Conservation (phyloP, 1,140 invertebrate genomes). For the Cardiocondyla obscurior region DNA sequence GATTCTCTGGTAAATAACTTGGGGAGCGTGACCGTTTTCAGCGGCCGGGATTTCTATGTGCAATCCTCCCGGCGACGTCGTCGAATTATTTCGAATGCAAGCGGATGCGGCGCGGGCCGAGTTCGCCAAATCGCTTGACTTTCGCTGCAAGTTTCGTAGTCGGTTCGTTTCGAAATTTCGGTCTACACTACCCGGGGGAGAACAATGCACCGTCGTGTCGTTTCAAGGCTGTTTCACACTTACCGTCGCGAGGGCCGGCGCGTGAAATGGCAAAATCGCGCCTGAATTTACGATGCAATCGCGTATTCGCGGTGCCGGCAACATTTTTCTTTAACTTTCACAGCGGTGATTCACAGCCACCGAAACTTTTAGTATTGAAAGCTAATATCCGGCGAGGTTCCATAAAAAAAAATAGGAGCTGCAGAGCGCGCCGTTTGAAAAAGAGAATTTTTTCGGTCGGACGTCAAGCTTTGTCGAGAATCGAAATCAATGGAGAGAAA, state of each 20-base stretch:
- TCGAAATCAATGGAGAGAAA: not conserved
- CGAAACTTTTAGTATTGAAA: not conserved
- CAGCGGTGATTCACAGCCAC: conserved; percentile 4
- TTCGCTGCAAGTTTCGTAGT: conserved; percentile 45
- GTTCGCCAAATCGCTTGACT: conserved; percentile 35
- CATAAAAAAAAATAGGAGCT: not conserved
- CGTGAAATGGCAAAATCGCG: not conserved
- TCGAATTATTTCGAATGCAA: conserved; percentile 35
- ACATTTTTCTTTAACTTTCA: not conserved
- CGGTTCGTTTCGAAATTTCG: conserved; percentile 44
- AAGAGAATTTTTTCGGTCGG: not conserved
- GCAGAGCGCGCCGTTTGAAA: not conserved
- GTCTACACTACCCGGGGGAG: not conserved
- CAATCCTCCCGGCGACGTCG: not conserved
- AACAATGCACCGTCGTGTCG: conserved; percentile 40
- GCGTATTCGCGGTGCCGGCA: not conserved
- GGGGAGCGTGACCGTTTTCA: conserved; percentile 6
- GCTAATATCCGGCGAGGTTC: not conserved
- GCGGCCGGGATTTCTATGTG: not conserved
- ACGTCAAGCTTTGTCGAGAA: not conserved
- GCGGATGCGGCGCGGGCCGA: conserved; percentile 3
- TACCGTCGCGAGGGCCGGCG: not conserved
- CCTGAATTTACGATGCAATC: conserved; percentile 28
- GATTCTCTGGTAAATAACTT: conserved; percentile 55
- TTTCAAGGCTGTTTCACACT: conserved; percentile 38